Evolutionary conservation across 1,140 invertebrate species (phyloP).

Genomic region (Plodia interpunctella): DNA sequence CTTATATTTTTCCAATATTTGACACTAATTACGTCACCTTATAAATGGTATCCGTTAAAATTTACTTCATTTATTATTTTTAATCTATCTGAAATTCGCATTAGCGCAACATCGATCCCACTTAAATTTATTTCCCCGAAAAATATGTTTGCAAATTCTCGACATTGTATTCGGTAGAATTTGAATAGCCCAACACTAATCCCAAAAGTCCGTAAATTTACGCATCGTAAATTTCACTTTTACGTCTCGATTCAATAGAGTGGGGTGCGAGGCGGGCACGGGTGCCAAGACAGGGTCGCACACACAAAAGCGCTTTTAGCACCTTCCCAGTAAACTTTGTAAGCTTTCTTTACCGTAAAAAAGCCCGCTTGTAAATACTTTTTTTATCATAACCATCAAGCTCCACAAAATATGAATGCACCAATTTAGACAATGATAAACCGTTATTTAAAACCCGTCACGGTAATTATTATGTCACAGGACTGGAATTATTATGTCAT

Average conservation of each 20-base stretch:
- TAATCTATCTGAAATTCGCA: too few relatives aligned
- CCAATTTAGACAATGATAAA: too few relatives aligned
- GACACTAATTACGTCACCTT: too few relatives aligned
- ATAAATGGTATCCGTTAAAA: too few relatives aligned
- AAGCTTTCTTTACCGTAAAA: constrained; percentile 47
- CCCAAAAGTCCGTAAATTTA: constrained; percentile 29
- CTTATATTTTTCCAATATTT: too few relatives aligned
- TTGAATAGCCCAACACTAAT: constrained; percentile 19
- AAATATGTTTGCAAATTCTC: neutral
- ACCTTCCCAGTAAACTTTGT: constrained; percentile 36
- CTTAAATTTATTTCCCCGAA: neutral
- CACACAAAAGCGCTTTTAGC: constrained; percentile 51
- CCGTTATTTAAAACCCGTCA: too few relatives aligned
- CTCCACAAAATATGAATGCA: too few relatives aligned
- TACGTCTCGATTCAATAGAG: constrained; percentile 48
- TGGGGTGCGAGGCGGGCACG: constrained; percentile 25
- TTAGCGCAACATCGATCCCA: neutral
- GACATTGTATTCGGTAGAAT: neutral
- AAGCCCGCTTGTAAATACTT: constrained; percentile 36
- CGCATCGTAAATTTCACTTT: constrained; percentile 53
- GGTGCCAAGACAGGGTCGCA: constrained; percentile 26
- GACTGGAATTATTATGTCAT: too few relatives aligned
- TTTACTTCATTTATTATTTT: too few relatives aligned
- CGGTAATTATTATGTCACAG: too few relatives aligned
- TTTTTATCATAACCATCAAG: neutral